Percentiles rank a stretch among this genome's conserved stretches.
These are phyloP conservation scores for Diachasmimorpha longicaudata DNA, from an alignment of 1,140 invertebrate species.

Conservation along the genomic window DNA sequence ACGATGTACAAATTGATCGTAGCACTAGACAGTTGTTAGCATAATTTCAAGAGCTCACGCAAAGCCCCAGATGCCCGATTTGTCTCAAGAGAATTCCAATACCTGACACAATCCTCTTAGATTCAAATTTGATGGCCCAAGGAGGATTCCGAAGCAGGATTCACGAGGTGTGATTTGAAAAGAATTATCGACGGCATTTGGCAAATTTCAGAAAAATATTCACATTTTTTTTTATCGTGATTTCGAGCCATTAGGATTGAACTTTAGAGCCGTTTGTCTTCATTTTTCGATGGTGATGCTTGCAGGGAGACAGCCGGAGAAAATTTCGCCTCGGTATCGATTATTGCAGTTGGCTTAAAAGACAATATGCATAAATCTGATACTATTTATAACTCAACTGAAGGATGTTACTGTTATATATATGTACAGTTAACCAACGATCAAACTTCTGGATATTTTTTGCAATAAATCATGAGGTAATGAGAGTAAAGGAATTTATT, in stretches of 20 bases:
- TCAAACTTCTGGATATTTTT: background rate
- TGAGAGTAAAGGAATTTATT: background rate
- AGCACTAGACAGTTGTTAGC: conserved; percentile 1
- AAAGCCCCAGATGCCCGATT: background rate
- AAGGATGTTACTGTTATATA: background rate
- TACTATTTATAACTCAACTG: background rate
- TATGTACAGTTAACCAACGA: background rate
- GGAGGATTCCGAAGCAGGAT: no score
- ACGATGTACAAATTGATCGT: no score
- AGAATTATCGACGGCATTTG: no score
- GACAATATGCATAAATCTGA: background rate
- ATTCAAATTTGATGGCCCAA: background rate
- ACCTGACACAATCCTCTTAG: background rate
- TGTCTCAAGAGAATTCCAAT: background rate
- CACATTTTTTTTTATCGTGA: no score
- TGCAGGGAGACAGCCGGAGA: background rate
- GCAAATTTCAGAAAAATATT: no score
- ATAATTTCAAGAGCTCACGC: conserved; percentile 6
- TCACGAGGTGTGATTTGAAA: no score
- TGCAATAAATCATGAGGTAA: background rate
- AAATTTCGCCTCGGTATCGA: background rate
- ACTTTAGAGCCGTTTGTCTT: background rate
- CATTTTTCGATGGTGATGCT: background rate
- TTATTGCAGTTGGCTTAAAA: background rate
- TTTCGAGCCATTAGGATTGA: no score